A percentile compares a stretch with the other conserved stretches of the same genome.
These are phyloP conservation scores for Acipenser transmontanus DNA, from an alignment of 2,797 vertebrate genomes.

Conservation along the genomic window DNA sequence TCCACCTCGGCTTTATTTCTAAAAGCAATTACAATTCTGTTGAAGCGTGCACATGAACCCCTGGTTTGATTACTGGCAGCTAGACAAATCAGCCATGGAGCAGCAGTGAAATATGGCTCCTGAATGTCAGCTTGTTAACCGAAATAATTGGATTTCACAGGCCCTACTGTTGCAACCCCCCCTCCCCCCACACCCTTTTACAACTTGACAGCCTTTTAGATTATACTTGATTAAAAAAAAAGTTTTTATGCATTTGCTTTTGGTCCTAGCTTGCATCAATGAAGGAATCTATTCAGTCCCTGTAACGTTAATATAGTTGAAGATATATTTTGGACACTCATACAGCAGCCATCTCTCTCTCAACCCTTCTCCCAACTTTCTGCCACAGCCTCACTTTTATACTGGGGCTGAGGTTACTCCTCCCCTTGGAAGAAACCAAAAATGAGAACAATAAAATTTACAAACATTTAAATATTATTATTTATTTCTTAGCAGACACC, in stretches of 20 bases:
- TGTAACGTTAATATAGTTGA: no score
- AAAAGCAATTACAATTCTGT: slow-evolving; percentile 9
- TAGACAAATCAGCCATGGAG: slow-evolving; percentile 62
- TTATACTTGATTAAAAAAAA: no score
- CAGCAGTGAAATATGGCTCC: slow-evolving; percentile 62
- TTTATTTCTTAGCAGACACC: no score
- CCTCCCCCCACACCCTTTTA: slow-evolving; percentile 51
- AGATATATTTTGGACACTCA: no score
- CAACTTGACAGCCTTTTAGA: slow-evolving; percentile 49
- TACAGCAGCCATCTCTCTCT: background rate
- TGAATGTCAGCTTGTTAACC: slow-evolving; percentile 75
- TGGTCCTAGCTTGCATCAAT: no score
- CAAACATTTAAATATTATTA: no score
- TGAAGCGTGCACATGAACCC: slow-evolving; percentile 1
- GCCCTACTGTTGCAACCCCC: slow-evolving; percentile 51
- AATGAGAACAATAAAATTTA: no score
- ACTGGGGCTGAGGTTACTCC: background rate
- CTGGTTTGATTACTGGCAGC: slow-evolving; percentile 36
- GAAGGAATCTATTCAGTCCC: no score
- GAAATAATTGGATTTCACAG: slow-evolving; percentile 83
- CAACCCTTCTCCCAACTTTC: background rate
- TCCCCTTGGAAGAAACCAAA: no score
- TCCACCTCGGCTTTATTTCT: slow-evolving; percentile 3
- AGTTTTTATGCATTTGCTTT: no score
- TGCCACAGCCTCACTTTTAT: background rate